These are phyloP conservation scores for Chymomyza fuscimana DNA, from an alignment of 2,888 invertebrate genomes.

Conservation along the genomic window DNA sequence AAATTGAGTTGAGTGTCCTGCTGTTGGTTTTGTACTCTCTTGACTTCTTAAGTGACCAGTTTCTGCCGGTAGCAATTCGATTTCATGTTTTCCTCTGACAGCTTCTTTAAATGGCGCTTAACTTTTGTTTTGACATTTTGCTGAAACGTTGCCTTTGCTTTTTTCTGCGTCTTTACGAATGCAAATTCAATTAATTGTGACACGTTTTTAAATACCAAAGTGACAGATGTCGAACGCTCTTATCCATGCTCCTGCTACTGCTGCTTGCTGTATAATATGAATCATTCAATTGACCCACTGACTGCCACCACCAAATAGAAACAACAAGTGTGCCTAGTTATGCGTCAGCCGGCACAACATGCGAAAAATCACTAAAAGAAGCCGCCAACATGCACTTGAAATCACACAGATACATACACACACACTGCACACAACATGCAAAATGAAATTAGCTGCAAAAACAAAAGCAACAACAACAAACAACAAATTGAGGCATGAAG, in stretches of 20 bases:
- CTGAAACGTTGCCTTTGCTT: not conserved
- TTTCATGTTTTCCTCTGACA: conserved; percentile 64
- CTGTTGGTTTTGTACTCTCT: conserved; percentile 24
- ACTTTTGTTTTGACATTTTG: conserved; percentile 30
- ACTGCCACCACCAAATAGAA: conserved; percentile 14
- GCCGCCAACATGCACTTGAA: conserved; percentile 67
- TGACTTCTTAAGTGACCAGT: not conserved
- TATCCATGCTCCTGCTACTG: not conserved
- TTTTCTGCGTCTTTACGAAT: conserved; percentile 41
- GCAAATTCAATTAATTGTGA: conserved; percentile 69
- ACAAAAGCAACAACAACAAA: conserved; percentile 31
- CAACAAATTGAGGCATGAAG: conserved; percentile 52
- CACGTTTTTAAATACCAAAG: conserved; percentile 45
- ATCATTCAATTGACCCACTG: conserved; percentile 52
- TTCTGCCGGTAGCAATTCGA: conserved; percentile 58
- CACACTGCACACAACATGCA: conserved; percentile 32
- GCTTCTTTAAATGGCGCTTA: conserved; percentile 75
- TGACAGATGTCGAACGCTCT: conserved; percentile 14
- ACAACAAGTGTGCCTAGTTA: conserved; percentile 13
- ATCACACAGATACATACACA: not conserved
- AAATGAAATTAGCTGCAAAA: conserved; percentile 49
- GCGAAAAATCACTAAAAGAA: conserved; percentile 63
- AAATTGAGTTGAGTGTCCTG: conserved; percentile 38
- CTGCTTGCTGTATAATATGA: not conserved
- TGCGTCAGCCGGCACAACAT: conserved; percentile 40